phyloP scores from a whole-genome alignment of 2,888 invertebrate species.

The Choristoneura rosaceana region DNA sequence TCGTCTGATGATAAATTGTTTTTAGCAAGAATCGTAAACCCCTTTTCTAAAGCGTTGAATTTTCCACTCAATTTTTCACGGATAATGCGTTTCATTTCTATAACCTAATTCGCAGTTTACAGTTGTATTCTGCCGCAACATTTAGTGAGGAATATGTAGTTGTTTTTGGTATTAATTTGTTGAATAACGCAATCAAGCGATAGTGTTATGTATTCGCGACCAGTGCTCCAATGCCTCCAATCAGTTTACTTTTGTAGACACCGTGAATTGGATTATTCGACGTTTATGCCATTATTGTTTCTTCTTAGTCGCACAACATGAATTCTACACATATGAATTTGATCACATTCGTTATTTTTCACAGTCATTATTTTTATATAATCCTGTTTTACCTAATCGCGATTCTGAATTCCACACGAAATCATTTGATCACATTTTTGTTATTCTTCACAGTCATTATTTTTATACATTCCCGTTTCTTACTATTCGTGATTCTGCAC shows the following conservation, averaged over 20 bases:
- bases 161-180: neutral
- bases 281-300: neutral
- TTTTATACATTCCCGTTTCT: too few species aligned
- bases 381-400: too few species aligned
- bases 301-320: too few species aligned
- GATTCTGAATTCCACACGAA: too few species aligned
- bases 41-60: neutral
- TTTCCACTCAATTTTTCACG: conserved; percentile 7
- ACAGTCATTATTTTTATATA: too few species aligned
- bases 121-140: neutral
- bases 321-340: too few species aligned
- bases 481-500: too few species aligned
- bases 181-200: neutral
- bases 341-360: too few species aligned
- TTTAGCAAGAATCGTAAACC: conserved; percentile 1
- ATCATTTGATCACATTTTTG: too few species aligned
- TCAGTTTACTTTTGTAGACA: neutral
- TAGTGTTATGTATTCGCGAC: too few species aligned
- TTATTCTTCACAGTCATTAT: too few species aligned
- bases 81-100: neutral
- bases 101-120: neutral
- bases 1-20: conserved; percentile 31
- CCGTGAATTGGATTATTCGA: neutral
- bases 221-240: neutral
- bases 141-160: neutral